phyloP scores from a whole-genome alignment of 1,140 invertebrate species.

The Antheraea mylitta region DNA sequence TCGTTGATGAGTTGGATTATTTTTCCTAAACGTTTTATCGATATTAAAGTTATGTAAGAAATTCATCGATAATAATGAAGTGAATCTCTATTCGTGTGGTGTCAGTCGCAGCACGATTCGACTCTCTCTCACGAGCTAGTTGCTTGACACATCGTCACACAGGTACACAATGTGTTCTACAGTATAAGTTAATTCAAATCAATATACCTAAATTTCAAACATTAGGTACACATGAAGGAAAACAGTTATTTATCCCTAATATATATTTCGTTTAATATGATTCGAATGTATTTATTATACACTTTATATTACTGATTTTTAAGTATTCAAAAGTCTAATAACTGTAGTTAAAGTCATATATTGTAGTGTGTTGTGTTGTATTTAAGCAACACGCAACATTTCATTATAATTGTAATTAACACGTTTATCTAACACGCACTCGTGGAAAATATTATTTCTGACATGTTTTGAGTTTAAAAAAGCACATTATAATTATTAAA shows the following conservation, averaged over 20 bases:
- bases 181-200: not conserved
- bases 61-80: not conserved
- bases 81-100: not conserved
- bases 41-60: not conserved
- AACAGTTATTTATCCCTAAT: no score
- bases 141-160: not conserved
- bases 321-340: no score
- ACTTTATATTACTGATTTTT: no score
- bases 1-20: no score
- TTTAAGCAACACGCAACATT: conserved; percentile 14
- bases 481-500: not conserved
- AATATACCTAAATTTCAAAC: not conserved
- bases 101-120: not conserved
- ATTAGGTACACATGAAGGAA: no score
- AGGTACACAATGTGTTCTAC: not conserved
- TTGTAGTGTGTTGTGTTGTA: no score
- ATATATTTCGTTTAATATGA: no score
- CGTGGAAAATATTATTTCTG: no score
- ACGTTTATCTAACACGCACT: not conserved
- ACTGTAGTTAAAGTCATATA: no score
- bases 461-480: not conserved
- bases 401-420: conserved; percentile 30
- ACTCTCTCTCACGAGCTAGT: not conserved
- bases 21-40: not conserved
- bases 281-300: no score